Base-by-base conservation (phyloP, 1,140 invertebrate genomes). In the Cydia fagiglandana region DNA sequence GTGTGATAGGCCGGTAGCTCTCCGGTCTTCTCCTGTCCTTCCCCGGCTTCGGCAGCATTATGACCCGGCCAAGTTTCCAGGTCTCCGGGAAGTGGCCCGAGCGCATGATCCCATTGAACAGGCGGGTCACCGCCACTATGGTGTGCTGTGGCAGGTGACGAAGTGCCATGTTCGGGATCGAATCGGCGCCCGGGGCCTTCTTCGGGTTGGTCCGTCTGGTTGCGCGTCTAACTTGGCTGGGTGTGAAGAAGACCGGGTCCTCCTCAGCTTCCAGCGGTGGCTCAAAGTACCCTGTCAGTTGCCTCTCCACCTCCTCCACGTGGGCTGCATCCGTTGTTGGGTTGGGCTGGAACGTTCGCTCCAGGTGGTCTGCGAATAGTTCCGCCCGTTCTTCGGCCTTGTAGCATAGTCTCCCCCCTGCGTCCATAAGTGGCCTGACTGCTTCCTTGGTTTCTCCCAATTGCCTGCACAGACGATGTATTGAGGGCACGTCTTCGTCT, bases 341-440 rank as follows among this genome's bases (percentile, higher is more conserved):
- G 13, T 76, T 10, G 2, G 81, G 79, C 17, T 41, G 30, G 64
- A 85, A 85, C 74, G 80, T 78, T 2, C 17, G 17, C 38, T 81
- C 80, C 4, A 83, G 76, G 73, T 70, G 56, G 10, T 79, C 76
- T 4, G 79, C 81, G 66, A 83, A 78, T 12, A 84, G 73, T 64
- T 82, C 79, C 1, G 81, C 79, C 0, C 83, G 53, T 24, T 82
- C 79, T 38, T 73, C 61, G 5, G 77, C 81, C 6, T 20, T 15
- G 64, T 79, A 83, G 0, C 68, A 0, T 64, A 61, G 10, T 61
- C 74, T 12, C 80, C 78, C 38, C 81, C 77, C 0, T 30, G n/a
- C 12, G 7, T 70, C 68, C 0, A 34, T 0, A 0, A 82, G 75
- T 0, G 81, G 83, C 0, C 75, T 64, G 0, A 77, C 38, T 13